Base-by-base conservation (phyloP, 2,888 invertebrate genomes). In the Hydrotaea diabolus region DNA sequence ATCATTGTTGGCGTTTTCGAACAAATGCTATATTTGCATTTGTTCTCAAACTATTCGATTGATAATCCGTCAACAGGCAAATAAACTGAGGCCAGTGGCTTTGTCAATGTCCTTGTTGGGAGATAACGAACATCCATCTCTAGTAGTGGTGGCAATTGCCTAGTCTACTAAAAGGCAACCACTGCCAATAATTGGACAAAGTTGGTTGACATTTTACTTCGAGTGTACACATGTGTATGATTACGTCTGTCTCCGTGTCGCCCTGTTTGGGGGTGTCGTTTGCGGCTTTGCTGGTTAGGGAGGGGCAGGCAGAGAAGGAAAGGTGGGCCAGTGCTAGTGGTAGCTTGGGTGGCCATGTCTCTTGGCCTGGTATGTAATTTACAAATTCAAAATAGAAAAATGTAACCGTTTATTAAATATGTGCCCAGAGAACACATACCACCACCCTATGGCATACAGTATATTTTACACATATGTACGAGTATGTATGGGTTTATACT, bases 331-430 rank as follows among this genome's bases (percentile, higher is more conserved):
- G 39, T 4, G 9, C 49, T 49, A n/a, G n/a, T n/a, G n/a, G n/a
- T n/a, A n/a, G n/a, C n/a, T n/a, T n/a, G n/a, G n/a, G n/a, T n/a
- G n/a, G n/a, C n/a, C n/a, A n/a, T n/a, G n/a, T 15, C 49, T 49
- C 39, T 19, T 19, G 11, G 36, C 36, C 31, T 43, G 13, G 39
- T 17, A 31, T 62, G 39, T 62, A 62, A 62, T 62, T 62, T 62
- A 62, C n/a, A 62, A 62, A 55, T 55, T 55, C 55, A 55, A 43
- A 31, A 66, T 66, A 11, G n/a, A 21, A 66, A 66, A 66, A 36
- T 66, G 19, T 43, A 66, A 66, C 43, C 21, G 43, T 66, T 66
- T 66, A 66, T 66, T 66, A 66, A 66, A 66, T 66, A 39, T 21
- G 31, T 66, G 36, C 39, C 66, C 39, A 5, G 8, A 36, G 5